Base-by-base conservation (phyloP, 1,140 invertebrate genomes). In the Drosophila tropicalis region DNA sequence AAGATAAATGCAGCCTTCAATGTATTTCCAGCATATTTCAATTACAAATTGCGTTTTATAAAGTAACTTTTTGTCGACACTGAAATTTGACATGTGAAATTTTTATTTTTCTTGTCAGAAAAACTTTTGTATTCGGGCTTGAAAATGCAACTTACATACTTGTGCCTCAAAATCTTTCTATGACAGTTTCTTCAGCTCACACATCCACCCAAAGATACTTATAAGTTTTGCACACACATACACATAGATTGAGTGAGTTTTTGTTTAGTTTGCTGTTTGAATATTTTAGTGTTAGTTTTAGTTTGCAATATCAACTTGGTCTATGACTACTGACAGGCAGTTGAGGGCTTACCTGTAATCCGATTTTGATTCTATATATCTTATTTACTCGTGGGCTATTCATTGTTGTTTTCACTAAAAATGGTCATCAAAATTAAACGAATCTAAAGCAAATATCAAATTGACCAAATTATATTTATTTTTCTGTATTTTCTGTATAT, bases 221-320 rank as follows among this genome's bases (percentile, higher is more conserved):
- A 51, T 51, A 51, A 51, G 44, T 51, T 51, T 51, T 51, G 9
- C 44, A 51, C 44, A 51, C 44, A 51, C 44, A 51, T 12, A 47
- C 44, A 47, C 2, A 41, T 12, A 51, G 9, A 51, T 22, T 6
- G 44, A 51, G 19, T 12, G 44, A 76, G 83, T 86, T 86, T 64
- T 89, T 87, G 79, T 86, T 86, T 81, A 79, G 79, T 86, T 86
- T 76, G 82, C 79, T 70, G 83, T 89, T 51, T 86, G 79, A 86
- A 86, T 86, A 84, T 79, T 86, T 86, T 89, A 86, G 82, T 51
- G 17, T 51, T 51, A 51, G 44, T 51, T 51, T 51, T 51, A 51
- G 44, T 51, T 87, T 86, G 70, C 79, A 79, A 73, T 83, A 87
- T 86, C 82, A 86, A 86, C 82, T 86, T 67, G 19, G 36, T 41